Conservation (phyloP, 2,113 vertebrate species). For the Salvator merianae region DNA sequence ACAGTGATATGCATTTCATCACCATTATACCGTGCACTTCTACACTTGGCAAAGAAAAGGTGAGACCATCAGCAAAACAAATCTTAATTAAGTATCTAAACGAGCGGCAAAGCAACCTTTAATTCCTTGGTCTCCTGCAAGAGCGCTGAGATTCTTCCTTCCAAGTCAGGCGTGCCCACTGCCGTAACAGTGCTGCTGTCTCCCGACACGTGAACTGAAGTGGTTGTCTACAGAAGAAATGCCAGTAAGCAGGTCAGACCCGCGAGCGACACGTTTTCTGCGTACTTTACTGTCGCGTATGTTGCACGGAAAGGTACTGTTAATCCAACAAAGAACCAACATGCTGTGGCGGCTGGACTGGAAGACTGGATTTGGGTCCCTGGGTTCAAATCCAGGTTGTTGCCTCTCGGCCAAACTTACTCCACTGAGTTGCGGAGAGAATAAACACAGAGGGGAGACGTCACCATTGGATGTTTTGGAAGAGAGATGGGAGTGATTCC, state of each 20-base stretch:
- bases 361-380: no score
- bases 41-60: not conserved
- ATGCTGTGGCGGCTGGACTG: no score
- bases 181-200: constrained; percentile 45
- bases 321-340: not conserved
- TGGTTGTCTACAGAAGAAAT: constrained; percentile 65
- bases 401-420: no score
- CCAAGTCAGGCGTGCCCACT: constrained; percentile 70
- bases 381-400: no score
- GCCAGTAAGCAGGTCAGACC: not conserved
- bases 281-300: no score
- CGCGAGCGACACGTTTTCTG: not conserved
- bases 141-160: constrained; percentile 77
- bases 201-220: constrained; percentile 36
- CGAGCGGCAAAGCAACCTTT: constrained; percentile 75
- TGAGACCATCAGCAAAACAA: not conserved
- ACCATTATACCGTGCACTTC: no score
- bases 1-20: no score
- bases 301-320: not conserved
- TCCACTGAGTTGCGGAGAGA: no score
- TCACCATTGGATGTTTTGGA: no score
- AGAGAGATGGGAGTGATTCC: no score
- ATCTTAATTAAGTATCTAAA: not conserved
- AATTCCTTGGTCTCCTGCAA: constrained; percentile 80
- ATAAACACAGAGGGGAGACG: no score